phyloP scores from a whole-genome alignment of 2,113 vertebrate species.

The Dissostichus mawsoni region DNA sequence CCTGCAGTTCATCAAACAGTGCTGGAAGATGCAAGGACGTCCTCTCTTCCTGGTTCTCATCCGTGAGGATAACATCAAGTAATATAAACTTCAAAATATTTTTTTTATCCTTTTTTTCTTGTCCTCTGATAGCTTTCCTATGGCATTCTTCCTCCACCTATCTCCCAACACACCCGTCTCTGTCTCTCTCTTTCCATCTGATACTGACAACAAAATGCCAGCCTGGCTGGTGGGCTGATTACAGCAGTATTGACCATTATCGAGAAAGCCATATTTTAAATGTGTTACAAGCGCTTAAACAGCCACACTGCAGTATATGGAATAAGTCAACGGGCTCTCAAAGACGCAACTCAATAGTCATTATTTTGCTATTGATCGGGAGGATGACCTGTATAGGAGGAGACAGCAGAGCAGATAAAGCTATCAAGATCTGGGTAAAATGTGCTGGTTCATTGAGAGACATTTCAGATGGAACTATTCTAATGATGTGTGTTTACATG shows the following conservation, averaged over 20 bases:
- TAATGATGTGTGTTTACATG: neutral
- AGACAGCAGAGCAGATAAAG: slow-evolving; percentile 21
- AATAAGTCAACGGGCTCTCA: slow-evolving; percentile 43
- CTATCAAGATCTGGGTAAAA: neutral
- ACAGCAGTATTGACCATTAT: slow-evolving; percentile 58
- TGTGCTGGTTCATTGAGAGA: slow-evolving; percentile 2
- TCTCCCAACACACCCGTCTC: slow-evolving; percentile 33
- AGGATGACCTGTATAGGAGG: slow-evolving; percentile 45
- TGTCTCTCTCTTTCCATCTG: slow-evolving; percentile 22
- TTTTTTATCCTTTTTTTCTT: slow-evolving; percentile 20
- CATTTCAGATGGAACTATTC: slow-evolving; percentile 6
- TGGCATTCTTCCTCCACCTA: neutral
- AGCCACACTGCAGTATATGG: slow-evolving; percentile 32
- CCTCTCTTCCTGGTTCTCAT: slow-evolving; percentile 96
- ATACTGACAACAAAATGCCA: slow-evolving; percentile 14
- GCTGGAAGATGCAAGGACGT: slow-evolving; percentile 97
- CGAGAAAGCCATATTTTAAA: slow-evolving; percentile 60
- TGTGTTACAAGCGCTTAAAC: slow-evolving; percentile 45
- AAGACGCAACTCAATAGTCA: slow-evolving; percentile 57
- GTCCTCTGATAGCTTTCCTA: slow-evolving; percentile 33
- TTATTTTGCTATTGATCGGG: slow-evolving; percentile 62
- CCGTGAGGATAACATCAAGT: slow-evolving; percentile 98
- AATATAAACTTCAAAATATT: slow-evolving; percentile 45
- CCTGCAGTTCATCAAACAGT: slow-evolving; percentile 97
- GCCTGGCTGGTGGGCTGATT: slow-evolving; percentile 60